Percentiles rank a stretch among this genome's conserved stretches.
These are phyloP conservation scores for Aricia artaxerxes DNA, from an alignment of 2,888 invertebrate genomes.

Conservation along the genomic window DNA sequence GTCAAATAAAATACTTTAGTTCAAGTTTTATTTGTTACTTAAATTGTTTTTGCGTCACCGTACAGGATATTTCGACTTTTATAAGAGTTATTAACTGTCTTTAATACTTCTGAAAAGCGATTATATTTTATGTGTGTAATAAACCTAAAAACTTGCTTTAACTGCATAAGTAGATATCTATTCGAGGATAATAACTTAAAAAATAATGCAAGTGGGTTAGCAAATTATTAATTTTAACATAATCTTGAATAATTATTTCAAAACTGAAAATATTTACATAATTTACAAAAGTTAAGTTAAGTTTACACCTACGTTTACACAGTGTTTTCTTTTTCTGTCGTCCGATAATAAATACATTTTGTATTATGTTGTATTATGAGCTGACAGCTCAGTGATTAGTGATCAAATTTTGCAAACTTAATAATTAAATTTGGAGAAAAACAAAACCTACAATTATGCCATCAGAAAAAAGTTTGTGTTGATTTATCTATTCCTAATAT, in stretches of 20 bases:
- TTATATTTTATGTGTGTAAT: slow-evolving; percentile 22
- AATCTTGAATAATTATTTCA: no score
- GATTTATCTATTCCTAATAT: slow-evolving; percentile 17
- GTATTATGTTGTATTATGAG: neutral
- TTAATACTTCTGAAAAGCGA: slow-evolving; percentile 21
- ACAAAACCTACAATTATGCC: neutral
- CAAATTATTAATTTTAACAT: neutral
- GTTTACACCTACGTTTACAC: neutral
- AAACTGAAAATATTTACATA: neutral
- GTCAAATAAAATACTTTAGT: slow-evolving; percentile 17
- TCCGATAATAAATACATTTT: neutral
- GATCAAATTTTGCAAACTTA: neutral
- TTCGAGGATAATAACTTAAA: neutral
- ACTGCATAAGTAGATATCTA: slow-evolving; percentile 8
- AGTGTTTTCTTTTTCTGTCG: neutral
- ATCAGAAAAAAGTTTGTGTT: neutral
- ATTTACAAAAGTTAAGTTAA: neutral
- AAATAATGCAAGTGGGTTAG: neutral
- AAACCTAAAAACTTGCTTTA: slow-evolving; percentile 16
- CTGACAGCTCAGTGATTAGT: neutral
- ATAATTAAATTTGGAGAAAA: neutral
- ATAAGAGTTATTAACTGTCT: slow-evolving; percentile 12
- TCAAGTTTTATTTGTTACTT: slow-evolving; percentile 21
- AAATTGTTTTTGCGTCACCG: slow-evolving; percentile 25
- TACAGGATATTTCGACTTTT: slow-evolving; percentile 13